Evolutionary conservation across 2,888 invertebrate species (phyloP), one percentile per base, ranked within the genome.

Genomic region (Amorpha juglandis): DNA sequence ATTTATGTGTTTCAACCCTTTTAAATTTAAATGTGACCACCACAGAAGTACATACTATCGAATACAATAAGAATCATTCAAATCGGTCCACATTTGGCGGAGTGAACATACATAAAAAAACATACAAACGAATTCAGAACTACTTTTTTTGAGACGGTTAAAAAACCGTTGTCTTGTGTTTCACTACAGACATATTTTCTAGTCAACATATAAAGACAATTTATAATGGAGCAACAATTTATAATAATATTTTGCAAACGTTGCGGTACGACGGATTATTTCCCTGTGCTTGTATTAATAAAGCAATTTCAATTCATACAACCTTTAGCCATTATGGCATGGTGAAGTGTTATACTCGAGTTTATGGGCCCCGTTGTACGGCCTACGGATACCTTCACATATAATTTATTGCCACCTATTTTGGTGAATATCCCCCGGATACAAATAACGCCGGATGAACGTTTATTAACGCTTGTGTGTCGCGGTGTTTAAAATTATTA

Each of bases 241-340:
- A 63, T 69, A 58, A 62, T 38, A 66, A 68, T 66, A 70, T 72
- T 72, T 70, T 38, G 45, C 65, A 53, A 65, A 70, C 67, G 45
- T 69, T 69, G 74, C 64, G 70, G 73, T 70, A 66, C 63, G 70
- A 64, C 66, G 73, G 74, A 76, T 77, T 78, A 74, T 75, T 78
- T 78, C 69, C 65, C 42, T 69, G 55, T 69, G 65, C 70, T 74
- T 74, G 69, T 78, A 76, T 78, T 77, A 80, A 81, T 82, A 80
- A 78, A 80, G 76, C 78, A 79, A 80, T 83, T 81, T 79, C 80
- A 76, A 83, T 82, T 82, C 80, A 82, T 81, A 78, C 72, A 75
- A 76, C 73, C 76, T 72, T 75, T 68, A 75, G 71, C 78, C 74
- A 80, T 80, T 79, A 79, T 77, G 71, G 74, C 74, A 75, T 72